Conservation (phyloP, 2,113 vertebrate genomes). For the Colius striatus region DNA sequence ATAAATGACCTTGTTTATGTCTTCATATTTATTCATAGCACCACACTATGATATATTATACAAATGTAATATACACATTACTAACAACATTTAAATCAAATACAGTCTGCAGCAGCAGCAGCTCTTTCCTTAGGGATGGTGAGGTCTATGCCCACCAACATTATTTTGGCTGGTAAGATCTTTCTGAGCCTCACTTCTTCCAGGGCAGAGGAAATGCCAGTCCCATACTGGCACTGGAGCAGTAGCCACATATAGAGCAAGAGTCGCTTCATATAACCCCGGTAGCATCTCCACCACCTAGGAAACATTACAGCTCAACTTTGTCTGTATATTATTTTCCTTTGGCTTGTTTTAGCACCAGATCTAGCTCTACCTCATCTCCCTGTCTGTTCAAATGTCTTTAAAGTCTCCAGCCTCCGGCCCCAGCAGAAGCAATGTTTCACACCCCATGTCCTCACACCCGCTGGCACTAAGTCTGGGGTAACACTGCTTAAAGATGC, state of each 20-base stretch:
- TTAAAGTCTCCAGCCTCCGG: neutral
- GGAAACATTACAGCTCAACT: neutral
- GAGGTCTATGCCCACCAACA: neutral
- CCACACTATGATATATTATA: neutral
- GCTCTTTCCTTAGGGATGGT: neutral
- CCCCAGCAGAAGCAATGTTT: neutral
- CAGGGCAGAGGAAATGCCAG: neutral
- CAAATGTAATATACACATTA: slow-evolving; percentile 14
- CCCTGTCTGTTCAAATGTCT: neutral
- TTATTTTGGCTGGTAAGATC: neutral
- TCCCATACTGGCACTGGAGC: neutral
- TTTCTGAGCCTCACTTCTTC: neutral
- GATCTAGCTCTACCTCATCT: neutral
- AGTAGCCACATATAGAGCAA: neutral
- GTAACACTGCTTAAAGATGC: neutral
- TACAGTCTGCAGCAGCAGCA: neutral
- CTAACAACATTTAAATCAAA: slow-evolving; percentile 45
- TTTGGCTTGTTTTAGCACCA: neutral
- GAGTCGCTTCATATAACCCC: neutral
- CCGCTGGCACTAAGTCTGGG: neutral
- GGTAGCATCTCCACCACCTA: neutral
- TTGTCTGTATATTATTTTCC: neutral
- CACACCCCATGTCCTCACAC: neutral
- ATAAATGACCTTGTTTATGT: slow-evolving; percentile 60
- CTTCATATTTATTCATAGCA: slow-evolving; percentile 56